phyloP scores from a whole-genome alignment of 2,888 invertebrate genomes.

The Hypolimnas misippus region DNA sequence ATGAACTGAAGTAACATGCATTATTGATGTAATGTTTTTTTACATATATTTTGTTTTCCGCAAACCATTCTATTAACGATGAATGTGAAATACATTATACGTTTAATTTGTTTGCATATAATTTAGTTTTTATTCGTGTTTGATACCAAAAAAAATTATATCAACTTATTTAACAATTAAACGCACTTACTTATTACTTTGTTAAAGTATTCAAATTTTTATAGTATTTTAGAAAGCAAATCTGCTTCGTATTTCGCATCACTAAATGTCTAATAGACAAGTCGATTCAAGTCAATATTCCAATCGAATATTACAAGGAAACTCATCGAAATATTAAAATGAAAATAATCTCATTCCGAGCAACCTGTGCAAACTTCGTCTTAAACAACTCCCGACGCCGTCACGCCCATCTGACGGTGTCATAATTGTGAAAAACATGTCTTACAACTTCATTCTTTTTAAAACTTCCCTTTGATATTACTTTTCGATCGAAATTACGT shows the following conservation, averaged over 20 bases:
- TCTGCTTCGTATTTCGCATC: not conserved
- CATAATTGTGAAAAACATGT: slow-evolving; percentile 66
- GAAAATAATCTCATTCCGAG: not conserved
- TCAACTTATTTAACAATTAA: too few relatives aligned
- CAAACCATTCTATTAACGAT: too few relatives aligned
- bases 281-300: not conserved
- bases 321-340: not conserved
- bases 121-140: too few relatives aligned
- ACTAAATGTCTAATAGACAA: not conserved
- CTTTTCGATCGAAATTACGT: slow-evolving; percentile 69
- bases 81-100: too few relatives aligned
- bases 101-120: too few relatives aligned
- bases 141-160: too few relatives aligned
- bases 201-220: too few relatives aligned
- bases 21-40: too few relatives aligned
- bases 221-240: too few relatives aligned
- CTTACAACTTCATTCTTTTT: slow-evolving; percentile 61
- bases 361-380: slow-evolving; percentile 44
- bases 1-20: not conserved
- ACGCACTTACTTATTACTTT: too few relatives aligned
- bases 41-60: too few relatives aligned
- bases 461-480: slow-evolving; percentile 67
- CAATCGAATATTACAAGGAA: not conserved
- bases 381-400: slow-evolving; percentile 57
- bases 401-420: slow-evolving; percentile 70